Evolutionary conservation across 2,797 vertebrate genomes (phyloP).

Genomic region (Atherinosoma microstoma): DNA sequence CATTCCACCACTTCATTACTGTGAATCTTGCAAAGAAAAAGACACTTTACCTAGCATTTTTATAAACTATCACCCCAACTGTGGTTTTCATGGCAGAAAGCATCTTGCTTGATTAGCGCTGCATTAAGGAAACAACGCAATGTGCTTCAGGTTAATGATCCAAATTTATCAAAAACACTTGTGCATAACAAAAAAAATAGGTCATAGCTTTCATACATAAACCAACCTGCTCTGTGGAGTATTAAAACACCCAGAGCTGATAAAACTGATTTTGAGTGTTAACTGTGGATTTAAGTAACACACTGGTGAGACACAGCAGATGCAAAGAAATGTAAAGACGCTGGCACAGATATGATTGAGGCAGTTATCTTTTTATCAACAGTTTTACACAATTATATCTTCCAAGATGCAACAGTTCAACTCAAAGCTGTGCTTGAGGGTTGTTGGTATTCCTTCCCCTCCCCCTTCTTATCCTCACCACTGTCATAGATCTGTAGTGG

Average conservation of each 20-base stretch:
- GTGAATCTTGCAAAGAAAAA: constrained; percentile 1
- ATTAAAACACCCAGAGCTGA: constrained; percentile 1
- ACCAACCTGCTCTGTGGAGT: constrained; percentile 5
- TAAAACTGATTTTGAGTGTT: neutral
- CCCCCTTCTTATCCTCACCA: constrained; percentile 52
- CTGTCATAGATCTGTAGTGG: constrained; percentile 61
- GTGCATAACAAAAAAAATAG: constrained; percentile 7
- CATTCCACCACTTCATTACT: neutral
- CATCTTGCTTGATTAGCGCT: constrained; percentile 11
- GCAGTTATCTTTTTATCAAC: constrained; percentile 59
- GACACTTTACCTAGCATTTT: neutral
- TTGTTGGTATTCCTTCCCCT: constrained; percentile 55
- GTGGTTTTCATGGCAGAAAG: neutral
- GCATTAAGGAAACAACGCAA: constrained; percentile 31
- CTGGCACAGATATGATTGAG: constrained; percentile 34
- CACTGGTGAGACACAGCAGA: neutral
- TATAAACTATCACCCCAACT: constrained; percentile 1
- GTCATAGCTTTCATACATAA: neutral
- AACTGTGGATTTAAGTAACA: constrained; percentile 13
- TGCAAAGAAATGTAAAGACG: constrained; percentile 15
- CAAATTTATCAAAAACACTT: constrained; percentile 1
- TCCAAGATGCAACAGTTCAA: constrained; percentile 66
- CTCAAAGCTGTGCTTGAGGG: constrained; percentile 53
- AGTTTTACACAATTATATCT: constrained; percentile 56
- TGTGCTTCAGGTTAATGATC: constrained; percentile 19